Base-by-base conservation (phyloP, 2,113 vertebrate species). In the Donacobius atricapilla region DNA sequence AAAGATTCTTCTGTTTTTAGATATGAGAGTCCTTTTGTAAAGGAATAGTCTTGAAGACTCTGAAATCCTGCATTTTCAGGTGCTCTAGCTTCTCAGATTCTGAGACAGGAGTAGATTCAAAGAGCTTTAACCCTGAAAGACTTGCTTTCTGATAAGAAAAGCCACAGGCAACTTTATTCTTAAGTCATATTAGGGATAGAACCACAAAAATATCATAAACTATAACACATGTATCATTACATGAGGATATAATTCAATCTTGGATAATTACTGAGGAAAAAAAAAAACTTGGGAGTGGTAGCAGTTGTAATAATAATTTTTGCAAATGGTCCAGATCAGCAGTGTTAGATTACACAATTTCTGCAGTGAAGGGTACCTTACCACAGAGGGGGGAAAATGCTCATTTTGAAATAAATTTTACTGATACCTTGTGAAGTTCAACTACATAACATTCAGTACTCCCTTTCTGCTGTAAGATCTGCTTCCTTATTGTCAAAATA, bases 121-220 rank as follows among this genome's bases (percentile, higher is more conserved):
- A 37, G 13, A 56, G 23, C 28, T 70, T 83, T 68, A 51, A 78
- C 31, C 9, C 47, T 81, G 31, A 42, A 75, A 87, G 33, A 12
- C 27, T 91, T 60, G 16, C 54, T 83, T 87, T 81, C 39, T 84
- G 68, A 83, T 78, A 81, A 78, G 44, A 24, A 73, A 83, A 92
- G 44, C 27, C 56, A 23, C 6, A 64, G 48, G 21, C 15, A 65
- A 42, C 30, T 51, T 71, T 47, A 65, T 39, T 53, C 42, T 61
- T 76, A 88, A 71, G 18, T 68, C 6, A 8, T 39, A 45, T 50
- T 63, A 84, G 53, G 51, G 35, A 40, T 5, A 57, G 27, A 75
- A 25, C 37, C 85, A 65, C 48, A 84, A 35, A 88, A 79, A 37
- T 9, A 15, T 40, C 63, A 13, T 33, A 66, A 39, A 54, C 20